Base-by-base conservation (phyloP, 2,888 invertebrate genomes). In the Rhodophaea formosa region DNA sequence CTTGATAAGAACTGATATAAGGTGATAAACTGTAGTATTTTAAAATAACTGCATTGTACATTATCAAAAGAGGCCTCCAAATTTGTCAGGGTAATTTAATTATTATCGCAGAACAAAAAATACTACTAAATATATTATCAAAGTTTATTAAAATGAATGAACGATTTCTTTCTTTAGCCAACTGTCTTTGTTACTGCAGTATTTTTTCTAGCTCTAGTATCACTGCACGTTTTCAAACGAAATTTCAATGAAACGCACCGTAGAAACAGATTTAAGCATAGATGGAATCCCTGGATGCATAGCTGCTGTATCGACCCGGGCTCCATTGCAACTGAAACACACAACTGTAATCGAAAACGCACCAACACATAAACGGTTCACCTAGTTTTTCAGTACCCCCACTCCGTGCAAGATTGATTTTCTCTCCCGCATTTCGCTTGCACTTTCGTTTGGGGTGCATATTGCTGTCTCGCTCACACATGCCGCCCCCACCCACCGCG, bases 341-440 rank as follows among this genome's bases (percentile, higher is more conserved):
- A 64, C 72, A 71, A 75, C 71, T 69, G 60, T 53, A 74, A 64
- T 65, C 72, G 60, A 62, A 70, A 70, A 80, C 80, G 77, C 73
- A 75, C 62, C 61, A 65, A 65, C 68, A 67, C 79, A 75, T 74
- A 75, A 77, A 71, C 75, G 81, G 78, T 84, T 90, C 89, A 90
- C 90, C 90, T 91, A 91, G 88, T 89, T 90, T 85, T 83, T 81
- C 85, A 79, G 71, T 65, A 68, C 67, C 79, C 79, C 80, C 79
- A 73, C 81, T 79, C 84, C 84, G 75, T 91, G 90, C 90, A 90
- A 89, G 87, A 91, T 90, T 89, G 91, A 91, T 90, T 89, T 89
- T 90, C 87, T 83, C 79, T 84, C 84, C 69, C 84, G 80, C 84
- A 86, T 86, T 85, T 86, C 83, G 79, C 91, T 88, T 91, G 91